Percentiles rank a stretch among this genome's conserved stretches.
Conservation (phyloP, 2,113 vertebrate species). For the Nasalis larvatus region DNA sequence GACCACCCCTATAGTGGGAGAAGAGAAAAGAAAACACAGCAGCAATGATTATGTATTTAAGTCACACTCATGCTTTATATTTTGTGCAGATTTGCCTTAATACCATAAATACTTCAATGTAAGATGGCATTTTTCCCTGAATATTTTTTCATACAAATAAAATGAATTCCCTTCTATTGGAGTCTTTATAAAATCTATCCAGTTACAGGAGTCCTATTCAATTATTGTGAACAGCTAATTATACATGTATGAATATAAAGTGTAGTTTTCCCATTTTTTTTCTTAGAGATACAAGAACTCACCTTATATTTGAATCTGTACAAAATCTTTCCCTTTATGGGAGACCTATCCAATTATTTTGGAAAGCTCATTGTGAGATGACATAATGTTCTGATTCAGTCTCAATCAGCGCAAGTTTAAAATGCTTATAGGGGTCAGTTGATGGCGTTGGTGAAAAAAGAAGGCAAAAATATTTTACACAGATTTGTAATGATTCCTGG, state of each 20-base stretch:
- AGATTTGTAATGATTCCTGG: slow-evolving; percentile 13
- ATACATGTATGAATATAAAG: background rate
- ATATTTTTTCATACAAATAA: slow-evolving; percentile 6
- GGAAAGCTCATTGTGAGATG: background rate
- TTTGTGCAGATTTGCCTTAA: slow-evolving; percentile 3
- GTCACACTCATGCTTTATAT: background rate
- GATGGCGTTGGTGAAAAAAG: background rate
- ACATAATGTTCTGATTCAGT: background rate
- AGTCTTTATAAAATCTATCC: background rate
- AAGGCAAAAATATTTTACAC: slow-evolving; percentile 16
- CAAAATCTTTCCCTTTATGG: background rate
- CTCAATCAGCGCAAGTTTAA: background rate
- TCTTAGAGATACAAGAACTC: background rate
- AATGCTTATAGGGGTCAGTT: background rate
- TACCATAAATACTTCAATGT: background rate
- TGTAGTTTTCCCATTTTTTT: background rate
- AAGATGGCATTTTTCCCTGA: background rate
- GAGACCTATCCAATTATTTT: background rate
- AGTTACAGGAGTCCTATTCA: background rate
- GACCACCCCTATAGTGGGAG: background rate
- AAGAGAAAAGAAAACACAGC: background rate
- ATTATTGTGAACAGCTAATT: slow-evolving; percentile 18
- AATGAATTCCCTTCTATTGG: background rate
- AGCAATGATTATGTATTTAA: background rate
- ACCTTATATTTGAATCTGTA: background rate